Evolutionary conservation across 1,140 invertebrate genomes (phyloP).

Genomic region (Daktulosphaira vitifoliae): DNA sequence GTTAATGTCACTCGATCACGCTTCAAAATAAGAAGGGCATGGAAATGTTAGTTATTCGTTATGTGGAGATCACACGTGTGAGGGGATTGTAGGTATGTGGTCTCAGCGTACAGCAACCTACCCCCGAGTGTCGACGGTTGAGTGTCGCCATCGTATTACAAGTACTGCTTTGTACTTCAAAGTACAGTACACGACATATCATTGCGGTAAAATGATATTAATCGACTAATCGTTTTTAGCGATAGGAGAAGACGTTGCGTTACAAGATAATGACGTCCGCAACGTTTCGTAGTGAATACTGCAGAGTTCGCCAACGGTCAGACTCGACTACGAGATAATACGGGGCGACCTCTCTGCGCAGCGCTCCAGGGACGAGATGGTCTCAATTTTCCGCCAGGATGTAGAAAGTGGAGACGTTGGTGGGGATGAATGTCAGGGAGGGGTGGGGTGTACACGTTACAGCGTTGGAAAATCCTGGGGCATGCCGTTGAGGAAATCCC

Average conservation of each 20-base stretch:
- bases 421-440: not conserved
- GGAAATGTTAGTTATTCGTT: no score
- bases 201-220: conserved; percentile 7
- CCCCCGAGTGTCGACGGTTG: no score
- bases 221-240: no score
- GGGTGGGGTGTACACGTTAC: not conserved
- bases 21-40: no score
- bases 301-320: conserved; percentile 17
- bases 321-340: not conserved
- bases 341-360: not conserved
- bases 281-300: conserved; percentile 10
- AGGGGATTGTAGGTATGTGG: no score
- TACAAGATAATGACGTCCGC: not conserved
- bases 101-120: no score
- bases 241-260: no score
- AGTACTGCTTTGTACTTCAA: no score
- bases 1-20: no score
- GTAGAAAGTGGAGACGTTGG: not conserved
- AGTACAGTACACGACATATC: not conserved
- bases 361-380: not conserved
- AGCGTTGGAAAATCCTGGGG: conserved; percentile 26
- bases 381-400: conserved; percentile 20
- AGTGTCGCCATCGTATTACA: no score
- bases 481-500: conserved; percentile 30
- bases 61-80: no score